Percentiles rank a stretch among this genome's conserved stretches.
These are phyloP conservation scores for Mionectes olivaceus DNA, from an alignment of 2,797 vertebrate species.

Conservation along the genomic window DNA sequence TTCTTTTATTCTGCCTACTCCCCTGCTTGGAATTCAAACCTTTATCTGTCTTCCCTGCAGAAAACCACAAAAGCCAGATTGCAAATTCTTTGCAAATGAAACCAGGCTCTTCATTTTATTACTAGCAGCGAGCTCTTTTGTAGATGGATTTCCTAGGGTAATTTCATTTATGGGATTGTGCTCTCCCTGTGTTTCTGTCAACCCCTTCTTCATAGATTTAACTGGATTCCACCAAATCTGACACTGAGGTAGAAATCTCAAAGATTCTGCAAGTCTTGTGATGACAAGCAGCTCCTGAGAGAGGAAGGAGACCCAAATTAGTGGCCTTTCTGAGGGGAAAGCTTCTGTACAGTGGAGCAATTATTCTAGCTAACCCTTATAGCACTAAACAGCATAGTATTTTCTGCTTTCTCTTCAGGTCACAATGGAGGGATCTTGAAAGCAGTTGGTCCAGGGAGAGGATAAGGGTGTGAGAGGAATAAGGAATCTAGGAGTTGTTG, in stretches of 20 bases:
- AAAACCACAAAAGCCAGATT: background rate
- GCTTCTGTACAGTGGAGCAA: background rate
- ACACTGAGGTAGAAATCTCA: background rate
- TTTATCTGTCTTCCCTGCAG: slow-evolving; percentile 31
- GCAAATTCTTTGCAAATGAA: slow-evolving; percentile 38
- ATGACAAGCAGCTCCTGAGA: background rate
- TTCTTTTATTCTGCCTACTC: slow-evolving; percentile 4
- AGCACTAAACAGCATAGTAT: background rate
- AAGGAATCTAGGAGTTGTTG: background rate
- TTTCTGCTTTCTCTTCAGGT: background rate
- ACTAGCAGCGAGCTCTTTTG: background rate
- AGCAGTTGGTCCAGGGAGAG: background rate
- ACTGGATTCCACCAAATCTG: background rate
- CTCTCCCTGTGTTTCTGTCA: background rate
- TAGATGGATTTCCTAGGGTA: background rate
- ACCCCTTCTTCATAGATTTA: background rate
- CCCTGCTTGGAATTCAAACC: slow-evolving; percentile 11
- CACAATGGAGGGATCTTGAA: background rate
- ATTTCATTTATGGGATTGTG: background rate
- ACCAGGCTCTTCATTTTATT: background rate
- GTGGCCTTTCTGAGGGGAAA: background rate
- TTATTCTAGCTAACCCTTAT: background rate
- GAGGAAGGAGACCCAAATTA: background rate
- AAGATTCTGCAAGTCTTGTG: background rate
- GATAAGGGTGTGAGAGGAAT: background rate